Base-by-base conservation (phyloP, 1,140 invertebrate species). In the Drosophila melanica region DNA sequence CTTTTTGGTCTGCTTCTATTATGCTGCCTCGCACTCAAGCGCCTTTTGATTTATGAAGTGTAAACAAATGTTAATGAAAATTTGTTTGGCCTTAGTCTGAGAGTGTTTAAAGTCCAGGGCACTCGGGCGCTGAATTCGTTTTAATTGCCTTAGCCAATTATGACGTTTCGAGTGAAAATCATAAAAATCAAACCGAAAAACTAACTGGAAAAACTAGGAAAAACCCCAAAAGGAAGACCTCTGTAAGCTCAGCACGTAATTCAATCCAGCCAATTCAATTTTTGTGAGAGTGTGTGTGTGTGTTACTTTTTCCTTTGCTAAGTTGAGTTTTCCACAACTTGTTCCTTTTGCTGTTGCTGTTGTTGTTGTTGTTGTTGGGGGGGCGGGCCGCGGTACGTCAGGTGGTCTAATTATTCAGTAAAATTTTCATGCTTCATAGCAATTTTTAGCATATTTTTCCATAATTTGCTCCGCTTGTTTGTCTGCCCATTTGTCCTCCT, bases 401-500 rank as follows among this genome's bases (percentile, higher is more conserved):
- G 67, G 79, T 69, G 57, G 50, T 65, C 64, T 87, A 89, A 87
- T 87, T 87, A 87, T 82, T 79, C 68, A 64, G 62, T 63, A 62
- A 58, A 87, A 82, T 79, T 73, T 82, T 82, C 82, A 82, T 82
- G 82, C 67, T 70, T 85, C 77, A 68, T 44, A 60, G 42, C 53
- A 63, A 67, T 59, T 67, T 67, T 68, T 66, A 70, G 73, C 58
- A 81, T 74, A 87, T 86, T 86, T 87, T 79, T 70, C 71, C 84
- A 87, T 87, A 87, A 87, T 87, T 87, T 89, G 79, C 65, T 48
- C 68, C 60, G 75, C 84, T 87, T 87, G 79, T 82, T 87, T 89
- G 84, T 82, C 84, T 89, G 76, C 64, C 50, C 74, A 65, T 71
- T 76, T 79, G 77, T 79, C 76, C 70, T 79, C 41, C 53, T 14